Base-by-base conservation (phyloP, 2,797 vertebrate genomes). In the Nyctalus aviator region DNA sequence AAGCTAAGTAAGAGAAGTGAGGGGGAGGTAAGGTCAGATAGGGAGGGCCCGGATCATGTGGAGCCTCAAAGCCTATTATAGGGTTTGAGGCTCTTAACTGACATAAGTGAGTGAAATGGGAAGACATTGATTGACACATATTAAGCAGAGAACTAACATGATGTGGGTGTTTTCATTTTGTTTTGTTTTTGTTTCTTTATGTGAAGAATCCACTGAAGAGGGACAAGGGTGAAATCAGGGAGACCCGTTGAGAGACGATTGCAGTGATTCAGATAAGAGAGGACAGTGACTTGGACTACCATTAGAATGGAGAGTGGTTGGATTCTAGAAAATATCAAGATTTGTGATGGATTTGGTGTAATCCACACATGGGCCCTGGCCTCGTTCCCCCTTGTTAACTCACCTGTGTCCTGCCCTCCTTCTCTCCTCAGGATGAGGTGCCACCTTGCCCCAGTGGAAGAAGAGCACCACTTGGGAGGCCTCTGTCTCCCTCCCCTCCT, bases 131-230 rank as follows among this genome's bases (percentile, higher is more conserved):
- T 8, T 53, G 48, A 48, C 3, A 2, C 10, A 17, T 78, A 88
- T 91, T 76, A 69, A 81, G 53, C 50, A 91, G 75, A 88, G 78
- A 84, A 64, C 53, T 41, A n/a, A 32, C 37, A 62, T 44, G 17
- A 75, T 17, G 53, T 81, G 1, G 20, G 32, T 75, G 17, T 69
- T 87, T 81, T 64, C 30, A 30, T 72, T 86, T 76, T 53, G 15
- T 88, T 88, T 44, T 44, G 44, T 44, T 44, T 44, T 32, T 9
- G 64, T 41, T 73, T 59, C 35, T 25, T 68, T 53, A 21, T 20
- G 3, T 79, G 71, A 73, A 77, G 37, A 91, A 32, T 88, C 35
- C 15, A 9, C 53, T 64, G 72, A 68, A 75, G 15, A 18, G 21
- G 35, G 66, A 50, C 50, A 81, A 92, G 53, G n/a, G 23, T 41